phyloP scores from a whole-genome alignment of 2,888 invertebrate species.

The Cryptophagus acutangulus region DNA sequence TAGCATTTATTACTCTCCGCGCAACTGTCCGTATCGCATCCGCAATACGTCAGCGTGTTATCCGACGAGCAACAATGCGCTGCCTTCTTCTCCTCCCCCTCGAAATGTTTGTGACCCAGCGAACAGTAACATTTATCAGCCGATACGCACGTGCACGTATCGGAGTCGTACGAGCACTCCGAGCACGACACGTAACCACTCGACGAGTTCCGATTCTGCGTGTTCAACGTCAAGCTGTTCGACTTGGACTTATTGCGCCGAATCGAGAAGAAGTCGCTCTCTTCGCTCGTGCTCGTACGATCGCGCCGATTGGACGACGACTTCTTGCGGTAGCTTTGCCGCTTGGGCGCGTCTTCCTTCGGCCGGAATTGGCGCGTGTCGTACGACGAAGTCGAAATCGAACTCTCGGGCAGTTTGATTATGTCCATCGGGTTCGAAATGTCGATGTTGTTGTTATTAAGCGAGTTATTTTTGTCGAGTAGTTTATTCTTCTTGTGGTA shows the following conservation, averaged over 20 bases:
- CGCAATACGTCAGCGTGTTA: conserved; percentile 57
- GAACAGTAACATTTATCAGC: conserved; percentile 86
- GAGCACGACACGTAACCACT: conserved; percentile 79
- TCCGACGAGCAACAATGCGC: conserved; percentile 60
- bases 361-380: conserved; percentile 59
- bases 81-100: conserved; percentile 56
- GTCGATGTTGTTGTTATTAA: conserved; percentile 9
- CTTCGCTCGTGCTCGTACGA: conserved; percentile 47
- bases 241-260: conserved; percentile 37
- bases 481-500: conserved; percentile 21
- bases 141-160: conserved; percentile 70
- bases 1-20: conserved; percentile 85
- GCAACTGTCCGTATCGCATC: conserved; percentile 82
- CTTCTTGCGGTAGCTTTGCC: conserved; percentile 38
- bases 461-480: conserved; percentile 14
- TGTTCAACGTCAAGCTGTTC: conserved; percentile 23
- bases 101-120: conserved; percentile 53
- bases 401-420: conserved; percentile 52
- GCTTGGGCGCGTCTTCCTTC: conserved; percentile 48
- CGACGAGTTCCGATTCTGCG: conserved; percentile 47
- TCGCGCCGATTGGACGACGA: conserved; percentile 20
- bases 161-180: conserved; percentile 81
- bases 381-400: conserved; percentile 59
- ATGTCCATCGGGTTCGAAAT: too few relatives aligned
- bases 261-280: conserved; percentile 48